A percentile compares a stretch with the other conserved stretches of the same genome.
These are phyloP conservation scores for Babyrousa celebensis DNA, from an alignment of 2,797 vertebrate species.

Conservation along the genomic window DNA sequence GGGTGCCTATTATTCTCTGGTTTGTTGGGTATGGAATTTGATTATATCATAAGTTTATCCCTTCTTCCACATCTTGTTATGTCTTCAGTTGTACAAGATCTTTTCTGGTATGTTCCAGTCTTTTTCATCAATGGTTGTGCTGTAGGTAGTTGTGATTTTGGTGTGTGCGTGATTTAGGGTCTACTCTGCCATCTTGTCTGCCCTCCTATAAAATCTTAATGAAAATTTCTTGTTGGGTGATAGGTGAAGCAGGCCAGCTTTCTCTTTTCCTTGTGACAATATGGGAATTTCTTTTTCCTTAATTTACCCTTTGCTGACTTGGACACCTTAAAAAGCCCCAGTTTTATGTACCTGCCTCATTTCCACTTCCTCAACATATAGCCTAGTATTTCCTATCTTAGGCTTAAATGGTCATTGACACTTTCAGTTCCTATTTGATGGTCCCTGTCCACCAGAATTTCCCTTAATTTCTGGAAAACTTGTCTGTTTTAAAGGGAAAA, in stretches of 20 bases:
- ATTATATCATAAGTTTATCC: no score
- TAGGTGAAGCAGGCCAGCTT: neutral
- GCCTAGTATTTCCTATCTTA: neutral
- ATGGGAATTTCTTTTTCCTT: neutral
- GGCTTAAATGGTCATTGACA: neutral
- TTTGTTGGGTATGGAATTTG: no score
- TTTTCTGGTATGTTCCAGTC: no score
- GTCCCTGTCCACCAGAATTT: neutral
- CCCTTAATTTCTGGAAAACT: neutral
- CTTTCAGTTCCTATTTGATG: conserved; percentile 7
- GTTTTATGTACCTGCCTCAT: conserved; percentile 7
- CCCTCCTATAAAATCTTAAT: conserved; percentile 5
- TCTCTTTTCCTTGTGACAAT: neutral
- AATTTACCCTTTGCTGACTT: neutral
- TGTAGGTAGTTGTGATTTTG: no score
- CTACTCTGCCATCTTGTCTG: no score
- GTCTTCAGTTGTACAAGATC: no score
- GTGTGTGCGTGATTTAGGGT: no score
- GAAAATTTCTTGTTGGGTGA: neutral
- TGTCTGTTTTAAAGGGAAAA: neutral
- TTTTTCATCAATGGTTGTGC: no score
- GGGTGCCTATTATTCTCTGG: no score
- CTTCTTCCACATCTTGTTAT: no score
- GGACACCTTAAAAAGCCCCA: neutral
- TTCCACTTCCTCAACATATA: neutral